Conservation (phyloP, 1,140 invertebrate genomes). For the Lasioglossum baleicum region DNA sequence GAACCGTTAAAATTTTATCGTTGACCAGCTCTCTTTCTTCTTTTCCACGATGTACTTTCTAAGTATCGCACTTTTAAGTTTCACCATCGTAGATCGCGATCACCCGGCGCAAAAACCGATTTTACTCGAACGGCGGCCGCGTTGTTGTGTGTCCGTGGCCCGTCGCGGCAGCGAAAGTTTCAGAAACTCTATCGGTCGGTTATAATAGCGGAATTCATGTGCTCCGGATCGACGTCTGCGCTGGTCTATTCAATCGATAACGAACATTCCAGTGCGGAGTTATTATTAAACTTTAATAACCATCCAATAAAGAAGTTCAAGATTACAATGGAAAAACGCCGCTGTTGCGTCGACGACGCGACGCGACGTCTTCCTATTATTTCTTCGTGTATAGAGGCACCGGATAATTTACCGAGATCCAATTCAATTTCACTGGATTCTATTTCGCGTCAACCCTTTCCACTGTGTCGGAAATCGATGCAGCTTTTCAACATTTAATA, state of each 20-base stretch:
- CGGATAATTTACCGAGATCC: too few relatives aligned
- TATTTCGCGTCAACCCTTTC: too few relatives aligned
- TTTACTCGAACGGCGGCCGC: not conserved
- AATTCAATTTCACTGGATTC: too few relatives aligned
- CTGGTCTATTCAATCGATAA: not conserved
- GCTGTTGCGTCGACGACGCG: not conserved
- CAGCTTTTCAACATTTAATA: too few relatives aligned
- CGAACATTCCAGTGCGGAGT: not conserved
- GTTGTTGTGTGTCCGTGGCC: too few relatives aligned
- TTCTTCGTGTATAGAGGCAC: too few relatives aligned
- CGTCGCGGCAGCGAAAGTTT: not conserved
- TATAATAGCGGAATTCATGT: not conserved
- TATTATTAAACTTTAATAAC: not conserved
- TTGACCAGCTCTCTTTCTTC: not conserved
- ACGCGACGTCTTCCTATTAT: too few relatives aligned
- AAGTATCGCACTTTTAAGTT: not conserved
- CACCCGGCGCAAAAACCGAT: not conserved
- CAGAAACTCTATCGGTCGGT: not conserved
- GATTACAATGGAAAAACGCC: not conserved
- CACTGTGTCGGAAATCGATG: too few relatives aligned
- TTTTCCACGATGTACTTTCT: not conserved
- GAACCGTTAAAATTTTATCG: conserved; percentile 31
- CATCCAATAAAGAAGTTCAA: not conserved
- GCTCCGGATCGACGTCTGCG: not conserved
- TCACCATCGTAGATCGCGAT: not conserved